Evolutionary conservation across 2,113 vertebrate genomes (phyloP).

Genomic region (Egretta garzetta): DNA sequence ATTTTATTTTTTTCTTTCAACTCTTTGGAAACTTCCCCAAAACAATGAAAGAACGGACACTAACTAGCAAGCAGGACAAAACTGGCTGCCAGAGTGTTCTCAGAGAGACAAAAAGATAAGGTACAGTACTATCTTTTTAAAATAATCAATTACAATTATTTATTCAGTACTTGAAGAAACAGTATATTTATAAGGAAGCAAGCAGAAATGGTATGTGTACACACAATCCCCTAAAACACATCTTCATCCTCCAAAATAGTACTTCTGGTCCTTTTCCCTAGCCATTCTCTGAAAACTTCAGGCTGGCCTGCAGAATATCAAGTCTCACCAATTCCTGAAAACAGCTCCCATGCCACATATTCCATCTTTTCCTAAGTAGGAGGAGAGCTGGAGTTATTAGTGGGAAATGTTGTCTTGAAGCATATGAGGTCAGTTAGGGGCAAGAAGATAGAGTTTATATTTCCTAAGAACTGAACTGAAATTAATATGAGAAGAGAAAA

Average conservation of each 20-base stretch:
- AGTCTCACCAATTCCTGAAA: not conserved
- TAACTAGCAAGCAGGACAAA: not conserved
- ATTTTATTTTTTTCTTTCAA: not conserved
- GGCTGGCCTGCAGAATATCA: not conserved
- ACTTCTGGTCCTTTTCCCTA: not conserved
- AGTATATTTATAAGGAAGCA: not conserved
- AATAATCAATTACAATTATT: not conserved
- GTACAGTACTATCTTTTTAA: not conserved
- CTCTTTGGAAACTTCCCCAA: not conserved
- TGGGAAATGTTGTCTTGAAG: not conserved
- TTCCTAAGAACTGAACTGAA: not conserved
- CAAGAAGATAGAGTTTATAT: not conserved
- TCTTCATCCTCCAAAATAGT: not conserved
- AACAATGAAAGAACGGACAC: not conserved
- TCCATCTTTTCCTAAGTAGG: not conserved
- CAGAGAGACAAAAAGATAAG: not conserved
- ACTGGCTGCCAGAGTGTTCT: not conserved
- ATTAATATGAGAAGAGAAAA: not conserved
- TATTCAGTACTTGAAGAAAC: not conserved
- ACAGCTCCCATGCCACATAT: not conserved
- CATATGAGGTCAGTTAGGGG: not conserved
- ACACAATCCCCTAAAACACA: not conserved
- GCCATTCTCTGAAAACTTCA: not conserved
- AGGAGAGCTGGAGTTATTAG: not conserved
- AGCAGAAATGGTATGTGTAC: not conserved